Conservation (phyloP, 2,797 vertebrate species). For the Rhinophrynus dorsalis region DNA sequence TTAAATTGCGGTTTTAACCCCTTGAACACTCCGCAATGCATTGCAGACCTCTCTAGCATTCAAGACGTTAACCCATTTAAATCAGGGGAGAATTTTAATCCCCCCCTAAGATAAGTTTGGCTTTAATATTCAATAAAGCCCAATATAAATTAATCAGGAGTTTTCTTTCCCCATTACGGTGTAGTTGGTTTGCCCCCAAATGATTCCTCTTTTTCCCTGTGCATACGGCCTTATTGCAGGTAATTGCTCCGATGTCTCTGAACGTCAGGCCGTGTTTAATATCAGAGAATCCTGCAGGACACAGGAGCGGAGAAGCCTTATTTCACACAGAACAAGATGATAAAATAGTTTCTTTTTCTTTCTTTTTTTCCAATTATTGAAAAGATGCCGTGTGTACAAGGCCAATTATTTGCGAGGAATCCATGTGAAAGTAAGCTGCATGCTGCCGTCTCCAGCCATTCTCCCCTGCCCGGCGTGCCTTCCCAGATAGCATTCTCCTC, state of each 20-base stretch:
- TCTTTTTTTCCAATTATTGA: constrained; percentile 16
- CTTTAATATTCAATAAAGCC: too few species aligned
- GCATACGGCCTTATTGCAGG: background rate
- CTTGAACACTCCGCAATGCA: too few species aligned
- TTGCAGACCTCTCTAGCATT: too few species aligned
- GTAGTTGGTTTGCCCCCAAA: too few species aligned
- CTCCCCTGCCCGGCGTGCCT: constrained; percentile 25
- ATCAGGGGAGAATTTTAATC: too few species aligned
- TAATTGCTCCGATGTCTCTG: constrained; percentile 11
- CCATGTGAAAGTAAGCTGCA: constrained; percentile 26
- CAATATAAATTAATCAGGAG: too few species aligned
- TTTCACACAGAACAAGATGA: constrained; percentile 3
- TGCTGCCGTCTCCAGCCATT: background rate
- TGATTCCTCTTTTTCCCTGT: too few species aligned
- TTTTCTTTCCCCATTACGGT: too few species aligned
- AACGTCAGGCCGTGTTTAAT: background rate
- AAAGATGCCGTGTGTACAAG: constrained; percentile 42
- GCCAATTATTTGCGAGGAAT: constrained; percentile 55
- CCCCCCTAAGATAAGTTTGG: too few species aligned
- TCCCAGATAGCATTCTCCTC: constrained; percentile 29
- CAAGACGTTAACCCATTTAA: too few species aligned
- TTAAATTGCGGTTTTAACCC: too few species aligned
- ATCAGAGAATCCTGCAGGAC: constrained; percentile 27
- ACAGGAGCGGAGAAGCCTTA: background rate
- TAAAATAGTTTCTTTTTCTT: background rate